These are phyloP conservation scores for mouse (Mus musculus) DNA, from an alignment of 2,113 vertebrate genomes.

Conservation along the genomic window DNA sequence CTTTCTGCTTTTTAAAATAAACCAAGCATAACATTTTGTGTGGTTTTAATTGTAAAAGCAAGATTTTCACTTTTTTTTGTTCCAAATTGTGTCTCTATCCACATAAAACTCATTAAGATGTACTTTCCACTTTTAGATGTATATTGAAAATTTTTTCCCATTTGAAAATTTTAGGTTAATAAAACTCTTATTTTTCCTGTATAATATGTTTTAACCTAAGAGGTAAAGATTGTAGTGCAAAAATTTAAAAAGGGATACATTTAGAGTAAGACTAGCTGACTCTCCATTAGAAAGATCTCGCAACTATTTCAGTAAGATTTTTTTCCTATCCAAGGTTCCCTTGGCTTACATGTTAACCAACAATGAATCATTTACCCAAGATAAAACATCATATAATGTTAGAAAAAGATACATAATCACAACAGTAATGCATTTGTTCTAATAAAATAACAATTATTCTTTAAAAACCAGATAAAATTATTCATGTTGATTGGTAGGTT, in stretches of 20 bases:
- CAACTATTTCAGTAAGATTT: not conserved
- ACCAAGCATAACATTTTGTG: not conserved
- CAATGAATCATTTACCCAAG: not conserved
- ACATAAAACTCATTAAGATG: not conserved
- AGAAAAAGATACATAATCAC: not conserved
- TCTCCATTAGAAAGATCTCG: slow-evolving; percentile 60
- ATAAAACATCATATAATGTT: not conserved
- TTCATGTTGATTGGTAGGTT: slow-evolving; percentile 2
- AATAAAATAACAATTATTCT: not conserved
- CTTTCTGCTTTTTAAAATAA: not conserved
- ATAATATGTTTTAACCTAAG: slow-evolving; percentile 36
- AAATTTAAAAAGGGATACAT: slow-evolving; percentile 36
- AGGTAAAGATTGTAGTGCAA: not conserved
- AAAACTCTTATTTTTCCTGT: not conserved
- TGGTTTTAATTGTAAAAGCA: not conserved
- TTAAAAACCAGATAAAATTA: not conserved
- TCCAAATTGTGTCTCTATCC: not conserved
- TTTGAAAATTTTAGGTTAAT: slow-evolving; percentile 65
- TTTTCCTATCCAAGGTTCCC: not conserved
- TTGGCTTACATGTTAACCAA: not conserved
- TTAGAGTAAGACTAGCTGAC: slow-evolving; percentile 52
- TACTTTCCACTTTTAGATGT: not conserved
- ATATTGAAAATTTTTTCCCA: slow-evolving; percentile 29
- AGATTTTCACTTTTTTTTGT: not conserved
- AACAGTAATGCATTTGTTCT: not conserved